Evolutionary conservation across 2,113 vertebrate genomes (phyloP).

Genomic region (Thomomys bottae): DNA sequence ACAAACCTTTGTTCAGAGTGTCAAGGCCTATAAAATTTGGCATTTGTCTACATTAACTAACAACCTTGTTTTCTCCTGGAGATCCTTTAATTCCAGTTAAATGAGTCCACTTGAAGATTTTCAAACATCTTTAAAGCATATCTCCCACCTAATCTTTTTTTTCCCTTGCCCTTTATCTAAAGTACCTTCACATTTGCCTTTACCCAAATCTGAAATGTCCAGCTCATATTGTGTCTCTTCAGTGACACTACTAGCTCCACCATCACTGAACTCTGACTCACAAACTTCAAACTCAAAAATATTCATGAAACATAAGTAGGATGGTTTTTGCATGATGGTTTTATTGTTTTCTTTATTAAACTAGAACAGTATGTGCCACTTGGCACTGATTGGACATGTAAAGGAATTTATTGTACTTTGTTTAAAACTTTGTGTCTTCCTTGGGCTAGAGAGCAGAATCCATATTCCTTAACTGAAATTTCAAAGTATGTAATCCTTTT

Average conservation of each 20-base stretch:
- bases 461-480: slow-evolving; percentile 1
- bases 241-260: neutral
- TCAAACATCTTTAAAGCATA: neutral
- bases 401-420: neutral
- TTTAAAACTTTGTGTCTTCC: neutral
- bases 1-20: neutral
- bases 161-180: neutral
- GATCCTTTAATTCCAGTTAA: neutral
- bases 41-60: neutral
- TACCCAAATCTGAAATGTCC: neutral
- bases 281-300: neutral
- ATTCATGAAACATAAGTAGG: neutral
- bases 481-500: neutral
- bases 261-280: neutral
- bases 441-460: neutral
- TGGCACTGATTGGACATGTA: neutral
- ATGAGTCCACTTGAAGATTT: neutral
- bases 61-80: neutral
- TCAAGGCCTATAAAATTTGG: neutral
- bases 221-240: slow-evolving; percentile 22
- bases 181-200: neutral
- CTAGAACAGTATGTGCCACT: neutral
- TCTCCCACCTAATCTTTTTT: neutral
- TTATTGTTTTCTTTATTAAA: neutral
- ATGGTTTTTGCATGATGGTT: neutral